These are phyloP conservation scores for Meda fulgida DNA, from an alignment of 2,797 vertebrate species.

Conservation along the genomic window DNA sequence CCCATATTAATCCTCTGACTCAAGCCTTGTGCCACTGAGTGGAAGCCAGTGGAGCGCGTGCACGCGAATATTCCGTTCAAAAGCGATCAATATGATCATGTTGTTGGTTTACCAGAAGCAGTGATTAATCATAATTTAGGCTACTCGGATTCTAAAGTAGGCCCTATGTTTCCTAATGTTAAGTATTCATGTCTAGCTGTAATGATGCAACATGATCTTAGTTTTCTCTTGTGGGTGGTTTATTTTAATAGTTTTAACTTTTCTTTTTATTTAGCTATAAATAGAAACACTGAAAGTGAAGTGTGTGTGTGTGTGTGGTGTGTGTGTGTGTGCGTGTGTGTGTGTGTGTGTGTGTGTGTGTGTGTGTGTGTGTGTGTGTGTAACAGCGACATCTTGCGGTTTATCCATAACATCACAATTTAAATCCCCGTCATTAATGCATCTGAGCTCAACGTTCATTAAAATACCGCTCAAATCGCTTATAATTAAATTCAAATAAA, in stretches of 20 bases:
- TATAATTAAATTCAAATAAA: too few species aligned
- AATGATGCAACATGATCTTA: background rate
- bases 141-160: background rate
- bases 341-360: background rate
- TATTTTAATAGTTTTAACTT: background rate
- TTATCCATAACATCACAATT: background rate
- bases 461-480: too few species aligned
- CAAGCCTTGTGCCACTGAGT: conserved; percentile 60
- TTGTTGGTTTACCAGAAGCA: background rate
- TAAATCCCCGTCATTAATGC: background rate
- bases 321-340: too few species aligned
- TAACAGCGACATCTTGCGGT: background rate
- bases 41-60: background rate
- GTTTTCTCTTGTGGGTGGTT: background rate
- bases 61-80: background rate
- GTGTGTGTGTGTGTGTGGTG: too few species aligned
- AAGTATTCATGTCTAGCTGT: background rate
- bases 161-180: background rate
- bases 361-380: background rate
- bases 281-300: too few species aligned
- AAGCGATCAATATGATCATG: background rate
- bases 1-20: conserved; percentile 63
- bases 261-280: background rate
- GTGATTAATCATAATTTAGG: background rate
- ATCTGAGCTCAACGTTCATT: too few species aligned